These are phyloP conservation scores for Spodoptera litura DNA, from an alignment of 1,140 invertebrate genomes.

Conservation along the genomic window DNA sequence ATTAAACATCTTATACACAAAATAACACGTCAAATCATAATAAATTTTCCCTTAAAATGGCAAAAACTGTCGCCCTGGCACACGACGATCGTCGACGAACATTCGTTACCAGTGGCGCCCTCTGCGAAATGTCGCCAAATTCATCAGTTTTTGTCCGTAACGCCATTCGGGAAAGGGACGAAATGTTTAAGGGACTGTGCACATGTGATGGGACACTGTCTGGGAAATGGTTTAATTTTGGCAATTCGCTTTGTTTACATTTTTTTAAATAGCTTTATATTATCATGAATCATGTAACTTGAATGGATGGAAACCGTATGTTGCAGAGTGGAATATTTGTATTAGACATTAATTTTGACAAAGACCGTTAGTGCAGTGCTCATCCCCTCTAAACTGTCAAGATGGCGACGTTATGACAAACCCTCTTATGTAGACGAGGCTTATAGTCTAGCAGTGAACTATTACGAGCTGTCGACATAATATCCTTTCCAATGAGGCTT, in stretches of 20 bases:
- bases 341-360: no score
- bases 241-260: background rate
- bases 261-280: no score
- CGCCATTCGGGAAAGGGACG: slow-evolving; percentile 69
- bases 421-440: no score
- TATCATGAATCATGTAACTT: no score
- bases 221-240: background rate
- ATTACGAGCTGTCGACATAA: no score
- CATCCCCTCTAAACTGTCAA: no score
- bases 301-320: no score
- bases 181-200: slow-evolving; percentile 8
- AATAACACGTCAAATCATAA: slow-evolving; percentile 29
- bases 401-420: no score
- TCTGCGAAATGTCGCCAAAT: slow-evolving; percentile 67
- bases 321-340: no score
- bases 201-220: background rate
- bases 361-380: no score
- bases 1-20: background rate
- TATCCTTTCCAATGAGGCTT: no score
- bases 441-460: no score
- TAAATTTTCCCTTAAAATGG: slow-evolving; percentile 15
- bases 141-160: slow-evolving; percentile 69
- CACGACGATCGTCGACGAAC: slow-evolving; percentile 30
- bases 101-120: slow-evolving; percentile 35
- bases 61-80: slow-evolving; percentile 17